Evolutionary conservation across 2,888 invertebrate genomes (phyloP), one percentile per base, ranked within the genome.

Genomic region (Ryuthela nishihirai): DNA sequence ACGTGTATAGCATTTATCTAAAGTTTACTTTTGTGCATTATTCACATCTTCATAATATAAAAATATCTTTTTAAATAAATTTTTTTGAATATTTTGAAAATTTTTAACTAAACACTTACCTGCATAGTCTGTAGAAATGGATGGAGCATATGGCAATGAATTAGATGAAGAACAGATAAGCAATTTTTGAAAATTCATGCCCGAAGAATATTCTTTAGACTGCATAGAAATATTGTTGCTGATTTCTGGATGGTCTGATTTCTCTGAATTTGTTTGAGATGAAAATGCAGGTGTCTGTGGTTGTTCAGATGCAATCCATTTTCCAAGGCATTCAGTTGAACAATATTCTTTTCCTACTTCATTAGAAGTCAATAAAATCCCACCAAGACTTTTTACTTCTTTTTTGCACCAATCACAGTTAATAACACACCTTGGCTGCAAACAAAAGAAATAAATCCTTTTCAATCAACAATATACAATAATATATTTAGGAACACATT

Each of bases 261-360:
- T n/a, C n/a, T n/a, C n/a, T n/a, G n/a, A n/a, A n/a, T n/a, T n/a
- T n/a, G n/a, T n/a, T n/a, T n/a, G n/a, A n/a, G n/a, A n/a, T n/a
- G 5, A 21, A 15, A 36, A 7, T 29, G 29, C 29, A 7, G 29
- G 12, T 29, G 29, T 29, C 12, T 29, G 29, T 7, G 29, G 29
- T 9, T 54, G 50, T 25, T 61, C 54, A n/a, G 15, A 25, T 12
- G 64, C 47, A 1, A 61, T 34, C 61, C 64, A 64, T 24, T 64
- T 61, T 18, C 61, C 64, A 15, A 64, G 42, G 42, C 64, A 64
- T 32, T 55, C 61, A 7, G 64, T 47, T 4, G 64, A 64, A 36
- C 64, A 64, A 34, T 60, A 64, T 21, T 61, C 50, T 47, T 61
- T 61, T 2, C 60, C 60, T 23, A 48, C 60, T 47, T 61, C 54